Evolutionary conservation across 2,113 vertebrate genomes (phyloP).

Genomic region (Oncorhynchus tshawytscha): DNA sequence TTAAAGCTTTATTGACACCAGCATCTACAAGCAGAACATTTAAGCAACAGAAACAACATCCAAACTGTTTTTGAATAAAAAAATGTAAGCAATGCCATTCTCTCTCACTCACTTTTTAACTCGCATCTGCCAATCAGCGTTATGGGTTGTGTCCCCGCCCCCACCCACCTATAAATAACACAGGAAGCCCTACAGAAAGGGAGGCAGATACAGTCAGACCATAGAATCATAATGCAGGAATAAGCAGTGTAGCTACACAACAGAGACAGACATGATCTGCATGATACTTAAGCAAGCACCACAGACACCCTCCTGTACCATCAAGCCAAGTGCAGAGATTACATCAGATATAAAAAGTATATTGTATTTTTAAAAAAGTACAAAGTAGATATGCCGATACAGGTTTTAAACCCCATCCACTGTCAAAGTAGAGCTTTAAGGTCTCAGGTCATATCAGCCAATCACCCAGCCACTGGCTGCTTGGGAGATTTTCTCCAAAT

Average conservation of each 20-base stretch:
- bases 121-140: neutral
- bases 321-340: conserved; percentile 41
- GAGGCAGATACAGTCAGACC: conserved; percentile 47
- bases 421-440: conserved; percentile 24
- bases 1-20: conserved; percentile 75
- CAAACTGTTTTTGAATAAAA: conserved; percentile 53
- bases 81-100: conserved; percentile 59
- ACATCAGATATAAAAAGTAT: conserved; percentile 67
- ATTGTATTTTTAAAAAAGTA: conserved; percentile 64
- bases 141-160: neutral
- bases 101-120: conserved; percentile 47
- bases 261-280: conserved; percentile 44
- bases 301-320: conserved; percentile 53
- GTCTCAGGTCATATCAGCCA: neutral
- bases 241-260: conserved; percentile 36
- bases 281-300: conserved; percentile 44
- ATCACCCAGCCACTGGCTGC: conserved; percentile 13
- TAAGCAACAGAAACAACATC: conserved; percentile 67
- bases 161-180: neutral
- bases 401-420: conserved; percentile 51
- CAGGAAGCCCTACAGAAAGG: neutral
- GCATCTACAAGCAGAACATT: conserved; percentile 65
- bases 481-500: conserved; percentile 6
- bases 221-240: conserved; percentile 47
- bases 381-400: conserved; percentile 54